Conservation (phyloP, 2,797 vertebrate genomes). For the Hydrocynus forskahlii region DNA sequence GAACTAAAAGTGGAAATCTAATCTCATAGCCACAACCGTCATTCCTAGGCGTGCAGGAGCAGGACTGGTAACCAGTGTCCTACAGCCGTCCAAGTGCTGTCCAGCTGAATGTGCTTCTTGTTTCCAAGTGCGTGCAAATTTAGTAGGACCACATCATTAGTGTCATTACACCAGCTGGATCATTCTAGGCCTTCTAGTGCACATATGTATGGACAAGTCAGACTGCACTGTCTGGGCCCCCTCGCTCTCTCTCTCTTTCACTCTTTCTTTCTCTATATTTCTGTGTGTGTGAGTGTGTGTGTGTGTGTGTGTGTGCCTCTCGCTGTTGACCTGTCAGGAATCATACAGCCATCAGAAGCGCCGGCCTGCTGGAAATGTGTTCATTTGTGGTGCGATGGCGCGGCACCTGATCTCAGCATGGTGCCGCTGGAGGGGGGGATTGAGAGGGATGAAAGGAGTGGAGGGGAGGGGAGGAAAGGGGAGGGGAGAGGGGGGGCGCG, state of each 20-base stretch:
- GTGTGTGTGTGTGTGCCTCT: constrained; percentile 28
- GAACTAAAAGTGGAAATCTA: too few relatives aligned
- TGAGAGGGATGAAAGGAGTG: constrained; percentile 48
- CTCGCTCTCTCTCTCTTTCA: constrained; percentile 21
- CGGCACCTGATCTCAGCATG: constrained; percentile 76
- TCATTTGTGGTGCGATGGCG: constrained; percentile 80
- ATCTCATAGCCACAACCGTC: neutral
- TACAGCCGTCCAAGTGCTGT: neutral
- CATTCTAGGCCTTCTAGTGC: constrained; percentile 17
- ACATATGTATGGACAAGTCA: constrained; percentile 29
- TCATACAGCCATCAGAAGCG: constrained; percentile 79
- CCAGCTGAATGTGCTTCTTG: neutral
- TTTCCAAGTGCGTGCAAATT: constrained; percentile 21
- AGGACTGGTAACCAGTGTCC: neutral
- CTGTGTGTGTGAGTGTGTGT: constrained; percentile 1
- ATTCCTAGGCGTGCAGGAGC: neutral
- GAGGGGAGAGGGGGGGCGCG: constrained; percentile 45
- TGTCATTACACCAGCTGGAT: constrained; percentile 21
- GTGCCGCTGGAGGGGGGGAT: constrained; percentile 50
- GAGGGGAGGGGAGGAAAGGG: constrained; percentile 36
- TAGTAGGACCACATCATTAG: constrained; percentile 18
- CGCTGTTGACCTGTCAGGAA: constrained; percentile 73
- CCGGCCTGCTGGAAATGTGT: constrained; percentile 78
- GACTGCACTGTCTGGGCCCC: neutral
- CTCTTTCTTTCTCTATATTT: neutral